Evolutionary conservation across 2,888 invertebrate species (phyloP).

Genomic region (Iselma pallidipennis): DNA sequence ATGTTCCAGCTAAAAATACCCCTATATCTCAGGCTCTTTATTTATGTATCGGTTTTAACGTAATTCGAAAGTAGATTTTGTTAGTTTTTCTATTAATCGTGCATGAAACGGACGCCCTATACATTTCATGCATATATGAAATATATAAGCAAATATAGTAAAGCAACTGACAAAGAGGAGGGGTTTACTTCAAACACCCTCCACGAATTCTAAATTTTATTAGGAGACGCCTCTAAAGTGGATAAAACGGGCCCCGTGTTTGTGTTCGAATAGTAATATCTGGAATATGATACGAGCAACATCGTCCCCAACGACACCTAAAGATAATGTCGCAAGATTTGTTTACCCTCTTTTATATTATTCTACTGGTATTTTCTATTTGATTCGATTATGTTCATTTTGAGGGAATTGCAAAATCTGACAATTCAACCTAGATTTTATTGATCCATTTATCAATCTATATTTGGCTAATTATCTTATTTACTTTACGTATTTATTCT

Average conservation of each 20-base stretch:
- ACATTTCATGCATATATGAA: too few species aligned
- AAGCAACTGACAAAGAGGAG: neutral
- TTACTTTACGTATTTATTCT: neutral
- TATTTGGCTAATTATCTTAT: neutral
- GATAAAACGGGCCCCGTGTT: conserved; percentile 25
- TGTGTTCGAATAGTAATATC: conserved; percentile 24
- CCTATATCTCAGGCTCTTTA: neutral
- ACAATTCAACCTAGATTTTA: neutral
- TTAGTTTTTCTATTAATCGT: too few species aligned
- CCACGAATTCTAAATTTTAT: conserved; percentile 29
- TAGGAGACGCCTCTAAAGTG: conserved; percentile 24
- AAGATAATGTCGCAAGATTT: neutral
- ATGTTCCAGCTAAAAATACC: conserved; percentile 15
- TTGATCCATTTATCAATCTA: neutral
- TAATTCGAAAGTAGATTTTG: too few species aligned
- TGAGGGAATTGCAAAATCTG: neutral
- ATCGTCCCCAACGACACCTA: neutral
- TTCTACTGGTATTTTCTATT: neutral
- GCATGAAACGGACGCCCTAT: too few species aligned
- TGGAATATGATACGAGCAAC: conserved; percentile 20
- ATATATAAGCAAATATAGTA: neutral
- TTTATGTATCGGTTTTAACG: too few species aligned
- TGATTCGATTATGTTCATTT: neutral
- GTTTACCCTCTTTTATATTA: neutral
- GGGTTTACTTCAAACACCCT: conserved; percentile 18